A percentile compares a stretch with the other conserved stretches of the same genome.
Conservation (phyloP, 2,113 vertebrate genomes). For the Ictalurus furcatus region DNA sequence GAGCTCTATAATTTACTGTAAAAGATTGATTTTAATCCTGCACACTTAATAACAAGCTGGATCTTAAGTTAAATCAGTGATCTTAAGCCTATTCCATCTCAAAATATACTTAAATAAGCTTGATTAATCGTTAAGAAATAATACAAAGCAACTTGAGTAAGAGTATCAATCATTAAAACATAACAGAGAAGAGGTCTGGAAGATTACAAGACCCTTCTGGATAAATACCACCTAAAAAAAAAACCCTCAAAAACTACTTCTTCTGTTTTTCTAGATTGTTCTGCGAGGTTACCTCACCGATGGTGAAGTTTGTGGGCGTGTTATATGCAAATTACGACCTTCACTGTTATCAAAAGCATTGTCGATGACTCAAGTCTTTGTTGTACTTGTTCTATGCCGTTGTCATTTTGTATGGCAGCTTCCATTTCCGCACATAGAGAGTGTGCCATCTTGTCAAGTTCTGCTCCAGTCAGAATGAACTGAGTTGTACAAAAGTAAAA, state of each 20-base stretch:
- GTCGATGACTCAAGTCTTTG: background rate
- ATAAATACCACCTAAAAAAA: conserved; percentile 12
- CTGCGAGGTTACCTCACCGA: background rate
- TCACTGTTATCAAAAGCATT: background rate
- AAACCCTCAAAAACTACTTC: too few relatives aligned
- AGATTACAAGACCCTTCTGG: background rate
- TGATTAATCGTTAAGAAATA: background rate
- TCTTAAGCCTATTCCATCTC: background rate
- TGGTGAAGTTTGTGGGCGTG: background rate
- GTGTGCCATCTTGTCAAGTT: background rate
- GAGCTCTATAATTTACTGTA: background rate
- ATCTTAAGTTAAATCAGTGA: background rate
- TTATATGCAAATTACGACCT: conserved; percentile 7
- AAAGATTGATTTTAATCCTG: background rate
- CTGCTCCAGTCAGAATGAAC: background rate
- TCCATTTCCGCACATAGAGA: background rate
- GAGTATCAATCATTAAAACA: background rate
- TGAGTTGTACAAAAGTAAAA: background rate
- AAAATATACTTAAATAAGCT: too few relatives aligned
- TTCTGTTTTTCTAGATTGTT: background rate
- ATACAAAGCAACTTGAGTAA: background rate
- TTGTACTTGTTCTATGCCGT: background rate
- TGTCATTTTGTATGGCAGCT: background rate
- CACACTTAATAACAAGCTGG: background rate
- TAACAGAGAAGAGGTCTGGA: background rate